Evolutionary conservation across 2,113 vertebrate genomes (phyloP).

Genomic region (Eudorcas thomsonii): DNA sequence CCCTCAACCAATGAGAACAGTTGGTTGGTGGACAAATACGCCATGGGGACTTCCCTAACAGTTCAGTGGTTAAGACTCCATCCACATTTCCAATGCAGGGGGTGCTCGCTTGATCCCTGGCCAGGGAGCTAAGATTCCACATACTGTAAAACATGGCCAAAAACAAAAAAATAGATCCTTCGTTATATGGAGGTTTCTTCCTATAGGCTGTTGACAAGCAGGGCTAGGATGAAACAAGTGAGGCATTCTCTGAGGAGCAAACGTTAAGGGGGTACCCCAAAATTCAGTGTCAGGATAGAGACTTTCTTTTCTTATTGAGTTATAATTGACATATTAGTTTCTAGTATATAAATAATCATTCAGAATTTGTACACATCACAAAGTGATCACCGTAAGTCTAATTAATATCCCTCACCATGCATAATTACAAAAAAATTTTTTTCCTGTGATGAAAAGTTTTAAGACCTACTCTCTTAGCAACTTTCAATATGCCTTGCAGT

Average conservation of each 20-base stretch:
- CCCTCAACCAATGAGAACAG: not conserved
- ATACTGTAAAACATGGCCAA: not conserved
- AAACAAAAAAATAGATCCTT: not conserved
- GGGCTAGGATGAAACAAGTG: not conserved
- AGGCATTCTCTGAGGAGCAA: not conserved
- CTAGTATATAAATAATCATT: not conserved
- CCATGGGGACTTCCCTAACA: not conserved
- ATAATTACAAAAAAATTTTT: not conserved
- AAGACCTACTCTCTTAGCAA: not conserved
- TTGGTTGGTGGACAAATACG: not conserved
- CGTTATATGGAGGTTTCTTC: not conserved
- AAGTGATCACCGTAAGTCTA: not conserved
- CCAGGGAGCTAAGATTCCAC: not conserved
- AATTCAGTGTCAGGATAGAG: not conserved
- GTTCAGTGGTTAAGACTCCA: not conserved
- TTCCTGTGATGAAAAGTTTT: not conserved
- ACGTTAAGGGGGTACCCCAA: not conserved
- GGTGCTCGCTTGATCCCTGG: not conserved
- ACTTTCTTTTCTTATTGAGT: not conserved
- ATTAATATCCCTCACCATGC: not conserved
- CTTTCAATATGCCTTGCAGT: not conserved
- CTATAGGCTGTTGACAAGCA: not conserved
- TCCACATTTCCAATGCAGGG: accelerated
- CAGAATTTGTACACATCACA: not conserved
- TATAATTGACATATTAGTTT: not conserved